Base-by-base conservation (phyloP, 1,140 invertebrate genomes). In the Heterodera schachtii region DNA sequence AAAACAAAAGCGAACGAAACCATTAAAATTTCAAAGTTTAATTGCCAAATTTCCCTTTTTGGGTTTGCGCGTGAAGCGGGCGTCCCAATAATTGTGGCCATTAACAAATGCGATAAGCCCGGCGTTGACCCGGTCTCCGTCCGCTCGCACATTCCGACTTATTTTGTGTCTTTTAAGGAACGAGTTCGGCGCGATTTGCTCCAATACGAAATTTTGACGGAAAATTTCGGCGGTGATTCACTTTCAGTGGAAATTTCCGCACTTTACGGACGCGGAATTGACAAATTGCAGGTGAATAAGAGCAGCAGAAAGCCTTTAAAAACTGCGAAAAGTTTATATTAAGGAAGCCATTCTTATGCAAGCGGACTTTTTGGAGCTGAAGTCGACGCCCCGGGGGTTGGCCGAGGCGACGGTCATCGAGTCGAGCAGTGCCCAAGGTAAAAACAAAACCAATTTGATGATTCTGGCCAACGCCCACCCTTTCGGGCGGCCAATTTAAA, bases 91-190 rank as follows among this genome's bases (percentile, higher is more conserved):
- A 93, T 99, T 86, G 95, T 99, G 73, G 97, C 97, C n/a, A 94
- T 99, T 73, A 99, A 99, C 91, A 99, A 99, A 92, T 96, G 98
- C 85, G 98, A 99, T 91, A 96, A 96, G 89, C 93, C 93, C 74
- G 93, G 93, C 88, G 94, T 94, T 80, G 93, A 98, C 92, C 93
- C 86, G 41, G 85, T 89, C 43, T n/a, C 84, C 66, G 60, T 13
- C 4, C 57, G 16, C 19, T 64, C 19, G 2, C 49, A 8, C 11
- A 52, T 52, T 64, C 3, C 19, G 57, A 19, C 57, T 82, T 52
- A 52, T 52, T 52, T 6, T 6, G 49, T 52, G 49, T 49, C 43
- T 44, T 74, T 4, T 31, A 31, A 80, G 80, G 46, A 73, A 81
- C n/a, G 70, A 16, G 44, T 78, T 78, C 70, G 52, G 11, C 66